Conservation (phyloP, 1,140 invertebrate genomes). For the Orius insidiosus region DNA sequence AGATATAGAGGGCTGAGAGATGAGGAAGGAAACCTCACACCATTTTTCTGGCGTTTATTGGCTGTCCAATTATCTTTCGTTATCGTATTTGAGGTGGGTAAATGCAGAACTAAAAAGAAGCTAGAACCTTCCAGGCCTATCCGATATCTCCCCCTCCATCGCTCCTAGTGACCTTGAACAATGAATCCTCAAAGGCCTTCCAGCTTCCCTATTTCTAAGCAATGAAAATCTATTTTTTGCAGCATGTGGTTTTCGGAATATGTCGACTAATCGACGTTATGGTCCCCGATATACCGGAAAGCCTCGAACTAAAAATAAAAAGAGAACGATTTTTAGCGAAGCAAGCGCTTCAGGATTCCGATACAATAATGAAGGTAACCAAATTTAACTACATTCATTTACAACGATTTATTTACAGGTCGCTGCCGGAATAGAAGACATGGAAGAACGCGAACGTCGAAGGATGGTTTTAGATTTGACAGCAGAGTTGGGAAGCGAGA, state of each 20-base stretch:
- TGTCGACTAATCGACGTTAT: slow-evolving; percentile 37
- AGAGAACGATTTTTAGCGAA: slow-evolving; percentile 42
- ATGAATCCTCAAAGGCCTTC: no score
- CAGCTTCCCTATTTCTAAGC: no score
- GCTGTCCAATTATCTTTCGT: slow-evolving; percentile 64
- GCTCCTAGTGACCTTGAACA: no score
- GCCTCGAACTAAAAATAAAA: slow-evolving; percentile 40
- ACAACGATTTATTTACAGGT: slow-evolving; percentile 17
- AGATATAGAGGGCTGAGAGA: slow-evolving; percentile 42
- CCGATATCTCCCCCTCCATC: no score
- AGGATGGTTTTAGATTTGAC: slow-evolving; percentile 20
- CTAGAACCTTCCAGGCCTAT: no score
- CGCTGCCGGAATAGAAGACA: slow-evolving; percentile 18
- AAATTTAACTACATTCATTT: background rate
- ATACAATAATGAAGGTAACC: slow-evolving; percentile 20
- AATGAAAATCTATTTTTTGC: no score
- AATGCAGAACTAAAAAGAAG: no score
- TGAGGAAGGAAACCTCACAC: slow-evolving; percentile 39
- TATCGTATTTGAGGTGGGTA: slow-evolving; percentile 65
- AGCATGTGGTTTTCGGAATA: slow-evolving; percentile 42
- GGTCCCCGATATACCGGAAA: slow-evolving; percentile 39
- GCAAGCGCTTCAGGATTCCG: slow-evolving; percentile 35
- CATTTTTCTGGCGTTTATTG: slow-evolving; percentile 62
- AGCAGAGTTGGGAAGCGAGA: slow-evolving; percentile 17
- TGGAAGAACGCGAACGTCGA: slow-evolving; percentile 8